Evolutionary conservation across 2,113 vertebrate species (phyloP).

Genomic region (Manacus vitellinus): DNA sequence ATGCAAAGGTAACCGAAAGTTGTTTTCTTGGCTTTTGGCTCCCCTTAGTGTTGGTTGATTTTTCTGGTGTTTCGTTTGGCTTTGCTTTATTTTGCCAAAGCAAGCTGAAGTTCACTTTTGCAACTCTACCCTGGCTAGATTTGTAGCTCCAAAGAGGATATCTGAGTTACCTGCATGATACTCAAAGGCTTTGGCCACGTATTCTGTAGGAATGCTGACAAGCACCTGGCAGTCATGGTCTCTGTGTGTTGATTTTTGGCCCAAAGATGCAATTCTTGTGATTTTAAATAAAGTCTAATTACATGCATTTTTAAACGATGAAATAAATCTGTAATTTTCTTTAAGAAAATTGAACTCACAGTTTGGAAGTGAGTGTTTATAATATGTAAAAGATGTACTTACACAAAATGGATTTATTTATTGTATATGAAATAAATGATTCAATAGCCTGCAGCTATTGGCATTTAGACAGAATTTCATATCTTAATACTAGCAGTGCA

Average conservation of each 20-base stretch:
- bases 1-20: neutral
- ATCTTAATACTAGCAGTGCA: neutral
- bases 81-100: neutral
- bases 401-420: neutral
- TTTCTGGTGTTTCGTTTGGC: neutral
- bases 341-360: neutral
- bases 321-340: neutral
- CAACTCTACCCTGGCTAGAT: neutral
- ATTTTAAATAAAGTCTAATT: neutral
- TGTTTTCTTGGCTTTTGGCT: neutral
- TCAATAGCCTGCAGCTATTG: neutral
- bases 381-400: neutral
- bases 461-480: neutral
- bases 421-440: neutral
- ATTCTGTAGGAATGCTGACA: neutral
- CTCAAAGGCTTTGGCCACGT: neutral
- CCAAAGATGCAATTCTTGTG: neutral
- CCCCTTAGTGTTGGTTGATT: neutral
- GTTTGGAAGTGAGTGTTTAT: neutral
- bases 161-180: neutral
- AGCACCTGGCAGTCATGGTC: neutral
- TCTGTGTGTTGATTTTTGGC: neutral
- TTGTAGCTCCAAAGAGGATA: neutral
- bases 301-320: neutral
- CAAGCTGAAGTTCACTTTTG: neutral